Conservation (phyloP, 92 coral and sea anemone species). For the Plumapathes pennacea region DNA sequence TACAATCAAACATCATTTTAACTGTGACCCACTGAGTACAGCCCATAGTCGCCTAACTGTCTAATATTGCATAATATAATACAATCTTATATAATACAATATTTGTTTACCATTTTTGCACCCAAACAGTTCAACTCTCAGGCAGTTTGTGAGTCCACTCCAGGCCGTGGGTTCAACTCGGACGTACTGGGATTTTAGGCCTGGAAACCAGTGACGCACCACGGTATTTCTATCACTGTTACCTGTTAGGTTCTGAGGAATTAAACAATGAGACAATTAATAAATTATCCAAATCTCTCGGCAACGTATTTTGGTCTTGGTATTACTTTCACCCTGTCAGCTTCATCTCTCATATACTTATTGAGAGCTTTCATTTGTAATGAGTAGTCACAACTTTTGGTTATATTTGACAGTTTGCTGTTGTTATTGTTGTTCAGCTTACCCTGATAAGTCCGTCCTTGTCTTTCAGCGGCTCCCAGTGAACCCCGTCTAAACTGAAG, state of each 20-base stretch:
- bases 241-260: constrained; percentile 69
- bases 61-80: too few species aligned
- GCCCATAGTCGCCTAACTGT: too few species aligned
- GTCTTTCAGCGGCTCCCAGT: constrained; percentile 54
- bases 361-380: too few species aligned
- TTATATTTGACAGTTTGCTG: too few species aligned
- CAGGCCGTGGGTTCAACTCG: constrained; percentile 75
- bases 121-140: constrained; percentile 88
- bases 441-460: constrained; percentile 62
- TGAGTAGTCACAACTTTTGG: too few species aligned
- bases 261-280: background rate
- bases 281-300: background rate
- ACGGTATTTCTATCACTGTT: constrained; percentile 77
- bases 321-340: too few species aligned
- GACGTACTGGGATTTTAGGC: constrained; percentile 60
- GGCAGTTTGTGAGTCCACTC: constrained; percentile 92
- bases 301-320: background rate
- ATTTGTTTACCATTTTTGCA: constrained; percentile 61
- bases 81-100: background rate
- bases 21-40: too few species aligned
- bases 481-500: constrained; percentile 68
- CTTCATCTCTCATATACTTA: too few species aligned
- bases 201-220: constrained; percentile 75
- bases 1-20: too few species aligned
- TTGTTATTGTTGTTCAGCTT: background rate